Conservation (phyloP, 1,140 invertebrate species). For the Matsumurasca onukii region DNA sequence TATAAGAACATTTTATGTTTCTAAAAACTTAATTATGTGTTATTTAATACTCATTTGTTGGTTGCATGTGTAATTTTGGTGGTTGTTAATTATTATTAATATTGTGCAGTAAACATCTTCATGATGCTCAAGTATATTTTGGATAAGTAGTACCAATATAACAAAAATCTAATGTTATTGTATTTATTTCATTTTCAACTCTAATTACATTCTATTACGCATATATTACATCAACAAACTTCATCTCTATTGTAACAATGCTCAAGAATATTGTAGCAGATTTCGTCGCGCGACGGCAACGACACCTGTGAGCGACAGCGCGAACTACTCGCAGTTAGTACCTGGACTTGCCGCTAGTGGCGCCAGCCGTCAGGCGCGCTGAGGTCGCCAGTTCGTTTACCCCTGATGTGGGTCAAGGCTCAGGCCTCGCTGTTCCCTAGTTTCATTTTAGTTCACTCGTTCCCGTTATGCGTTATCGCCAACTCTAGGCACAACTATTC, state of each 20-base stretch:
- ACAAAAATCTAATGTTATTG: not conserved
- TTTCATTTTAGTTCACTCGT: too few species aligned
- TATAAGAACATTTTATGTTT: too few species aligned
- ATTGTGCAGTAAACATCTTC: not conserved
- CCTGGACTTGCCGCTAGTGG: too few species aligned
- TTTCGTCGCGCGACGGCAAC: not conserved
- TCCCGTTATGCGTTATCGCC: too few species aligned
- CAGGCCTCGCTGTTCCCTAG: too few species aligned
- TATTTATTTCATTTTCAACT: not conserved
- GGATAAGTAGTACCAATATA: not conserved
- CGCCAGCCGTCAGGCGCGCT: too few species aligned
- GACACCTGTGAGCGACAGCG: not conserved
- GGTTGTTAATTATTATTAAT: too few species aligned
- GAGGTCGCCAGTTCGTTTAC: not conserved
- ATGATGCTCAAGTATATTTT: not conserved
- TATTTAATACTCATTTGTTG: too few species aligned
- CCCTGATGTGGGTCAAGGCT: not conserved
- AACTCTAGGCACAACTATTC: too few species aligned
- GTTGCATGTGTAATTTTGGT: too few species aligned
- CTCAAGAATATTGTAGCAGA: not conserved
- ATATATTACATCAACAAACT: not conserved
- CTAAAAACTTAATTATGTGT: too few species aligned
- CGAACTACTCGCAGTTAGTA: not conserved
- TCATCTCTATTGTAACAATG: constrained; percentile 1
- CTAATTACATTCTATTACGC: not conserved